Percentiles rank a stretch among this genome's conserved stretches.
Conservation (phyloP, 2,888 invertebrate genomes). For the Taenaris catops region DNA sequence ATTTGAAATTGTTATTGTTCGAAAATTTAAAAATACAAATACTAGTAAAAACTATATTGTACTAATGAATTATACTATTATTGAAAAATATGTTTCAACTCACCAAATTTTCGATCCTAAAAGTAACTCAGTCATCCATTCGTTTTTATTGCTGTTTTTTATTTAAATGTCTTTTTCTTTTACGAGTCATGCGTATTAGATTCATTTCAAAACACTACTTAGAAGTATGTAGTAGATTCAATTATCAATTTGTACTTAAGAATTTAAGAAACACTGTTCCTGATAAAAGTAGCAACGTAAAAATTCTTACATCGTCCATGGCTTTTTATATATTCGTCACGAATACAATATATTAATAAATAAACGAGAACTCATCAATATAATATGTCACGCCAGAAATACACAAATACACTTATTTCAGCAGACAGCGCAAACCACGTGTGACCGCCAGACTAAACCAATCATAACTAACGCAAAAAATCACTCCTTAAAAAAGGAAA, state of each 20-base stretch:
- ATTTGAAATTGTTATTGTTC: too few relatives aligned
- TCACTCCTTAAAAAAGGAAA: slow-evolving; percentile 13
- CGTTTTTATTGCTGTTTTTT: slow-evolving; percentile 17
- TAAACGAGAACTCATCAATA: slow-evolving; percentile 22
- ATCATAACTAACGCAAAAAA: slow-evolving; percentile 47
- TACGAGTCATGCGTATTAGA: not conserved
- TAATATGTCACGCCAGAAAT: slow-evolving; percentile 18
- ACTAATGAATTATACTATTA: not conserved
- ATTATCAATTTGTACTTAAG: slow-evolving; percentile 3
- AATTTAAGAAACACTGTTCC: slow-evolving; percentile 3
- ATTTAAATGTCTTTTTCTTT: slow-evolving; percentile 13
- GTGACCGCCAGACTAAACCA: slow-evolving; percentile 41
- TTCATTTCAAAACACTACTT: slow-evolving; percentile 9
- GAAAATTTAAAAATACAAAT: too few relatives aligned
- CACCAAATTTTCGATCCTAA: slow-evolving; percentile 22
- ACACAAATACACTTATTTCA: slow-evolving; percentile 20
- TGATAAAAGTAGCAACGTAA: not conserved
- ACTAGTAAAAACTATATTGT: not conserved
- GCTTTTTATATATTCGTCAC: slow-evolving; percentile 21
- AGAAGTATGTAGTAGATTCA: not conserved
- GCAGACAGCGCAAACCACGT: slow-evolving; percentile 23
- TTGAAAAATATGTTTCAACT: slow-evolving; percentile 4
- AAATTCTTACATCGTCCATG: slow-evolving; percentile 8
- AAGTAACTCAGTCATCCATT: slow-evolving; percentile 22
- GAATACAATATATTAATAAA: slow-evolving; percentile 23